Conservation (phyloP, 2,113 vertebrate species). For the Scatophagus argus region DNA sequence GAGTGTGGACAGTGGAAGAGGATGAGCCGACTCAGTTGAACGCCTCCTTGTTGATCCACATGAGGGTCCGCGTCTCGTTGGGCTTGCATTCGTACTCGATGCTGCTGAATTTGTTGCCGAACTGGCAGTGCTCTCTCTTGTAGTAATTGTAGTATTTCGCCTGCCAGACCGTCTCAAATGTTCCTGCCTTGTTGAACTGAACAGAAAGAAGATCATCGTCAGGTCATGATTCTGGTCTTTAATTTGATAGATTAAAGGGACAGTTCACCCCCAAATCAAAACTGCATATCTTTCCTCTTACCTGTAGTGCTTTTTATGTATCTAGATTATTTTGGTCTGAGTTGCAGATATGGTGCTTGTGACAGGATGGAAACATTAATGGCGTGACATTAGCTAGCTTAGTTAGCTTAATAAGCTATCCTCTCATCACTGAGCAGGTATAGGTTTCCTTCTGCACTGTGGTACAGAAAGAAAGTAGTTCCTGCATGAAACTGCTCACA, state of each 20-base stretch:
- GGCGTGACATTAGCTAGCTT: too few species aligned
- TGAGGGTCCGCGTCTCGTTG: slow-evolving; percentile 96
- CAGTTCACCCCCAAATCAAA: too few species aligned
- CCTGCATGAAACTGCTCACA: too few species aligned
- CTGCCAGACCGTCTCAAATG: slow-evolving; percentile 97
- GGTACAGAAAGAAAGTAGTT: too few species aligned
- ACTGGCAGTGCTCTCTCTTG: slow-evolving; percentile 97
- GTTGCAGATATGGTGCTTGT: too few species aligned
- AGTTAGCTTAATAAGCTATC: too few species aligned
- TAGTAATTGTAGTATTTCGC: slow-evolving; percentile 99
- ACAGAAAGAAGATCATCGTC: not conserved
- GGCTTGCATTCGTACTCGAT: slow-evolving; percentile 98
- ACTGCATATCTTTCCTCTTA: too few species aligned
- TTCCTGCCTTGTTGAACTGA: slow-evolving; percentile 92
- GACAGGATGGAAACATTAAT: too few species aligned
- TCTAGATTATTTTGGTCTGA: too few species aligned
- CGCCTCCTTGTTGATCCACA: slow-evolving; percentile 99
- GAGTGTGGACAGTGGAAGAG: not conserved
- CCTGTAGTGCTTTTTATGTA: too few species aligned
- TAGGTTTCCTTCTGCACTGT: too few species aligned
- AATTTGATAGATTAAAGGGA: not conserved
- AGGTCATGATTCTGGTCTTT: not conserved
- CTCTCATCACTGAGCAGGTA: too few species aligned
- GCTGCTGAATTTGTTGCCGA: slow-evolving; percentile 93
- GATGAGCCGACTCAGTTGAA: slow-evolving; percentile 86